Evolutionary conservation across 2,113 vertebrate species (phyloP).

Genomic region (Tretioscincus oriximinensis): DNA sequence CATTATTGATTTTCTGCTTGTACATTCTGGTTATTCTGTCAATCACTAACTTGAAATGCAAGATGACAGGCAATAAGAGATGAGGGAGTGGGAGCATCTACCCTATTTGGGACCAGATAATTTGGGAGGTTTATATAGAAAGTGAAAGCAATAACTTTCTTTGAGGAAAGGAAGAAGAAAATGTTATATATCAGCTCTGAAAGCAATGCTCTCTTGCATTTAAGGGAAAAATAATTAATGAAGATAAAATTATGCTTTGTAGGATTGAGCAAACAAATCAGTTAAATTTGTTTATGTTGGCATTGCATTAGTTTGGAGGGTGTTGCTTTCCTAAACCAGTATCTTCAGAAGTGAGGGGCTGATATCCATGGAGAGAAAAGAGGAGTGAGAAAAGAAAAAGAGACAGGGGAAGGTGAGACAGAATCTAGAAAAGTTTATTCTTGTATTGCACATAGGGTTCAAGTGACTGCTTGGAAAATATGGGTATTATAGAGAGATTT

Average conservation of each 20-base stretch:
- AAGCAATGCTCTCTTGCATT: constrained; percentile 15
- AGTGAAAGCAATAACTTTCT: constrained; percentile 46
- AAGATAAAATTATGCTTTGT: neutral
- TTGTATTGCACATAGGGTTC: too few relatives aligned
- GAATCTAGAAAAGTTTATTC: neutral
- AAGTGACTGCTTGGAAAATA: too few relatives aligned
- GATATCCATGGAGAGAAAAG: neutral
- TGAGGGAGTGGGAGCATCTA: constrained; percentile 55
- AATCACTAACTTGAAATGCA: constrained; percentile 85
- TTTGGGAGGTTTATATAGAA: constrained; percentile 36
- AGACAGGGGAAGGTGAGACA: neutral
- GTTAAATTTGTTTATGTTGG: neutral
- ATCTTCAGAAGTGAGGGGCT: too few relatives aligned
- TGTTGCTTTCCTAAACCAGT: too few relatives aligned
- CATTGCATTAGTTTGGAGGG: too few relatives aligned
- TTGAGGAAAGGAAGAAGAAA: constrained; percentile 28
- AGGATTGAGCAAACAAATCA: neutral
- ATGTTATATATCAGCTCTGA: constrained; percentile 39
- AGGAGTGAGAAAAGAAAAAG: neutral
- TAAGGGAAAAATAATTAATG: neutral
- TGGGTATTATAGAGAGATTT: too few relatives aligned
- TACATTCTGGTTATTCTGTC: constrained; percentile 83
- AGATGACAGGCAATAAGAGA: constrained; percentile 82
- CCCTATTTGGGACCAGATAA: constrained; percentile 67
- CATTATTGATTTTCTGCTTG: constrained; percentile 88